phyloP scores from a whole-genome alignment of 2,113 vertebrate species.

The Callionymus lyra region DNA sequence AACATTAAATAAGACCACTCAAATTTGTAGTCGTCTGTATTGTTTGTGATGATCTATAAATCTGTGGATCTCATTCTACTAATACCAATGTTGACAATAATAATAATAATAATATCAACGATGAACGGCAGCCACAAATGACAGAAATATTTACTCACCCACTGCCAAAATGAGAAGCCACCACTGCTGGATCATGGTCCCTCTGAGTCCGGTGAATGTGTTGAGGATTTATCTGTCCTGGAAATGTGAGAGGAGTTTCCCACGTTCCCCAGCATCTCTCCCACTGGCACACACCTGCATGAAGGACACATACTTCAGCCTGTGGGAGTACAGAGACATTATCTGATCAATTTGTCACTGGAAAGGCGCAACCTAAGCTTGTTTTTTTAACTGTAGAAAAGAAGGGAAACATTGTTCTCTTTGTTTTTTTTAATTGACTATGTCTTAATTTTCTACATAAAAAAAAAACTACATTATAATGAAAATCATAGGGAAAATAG shows the following conservation, averaged over 20 bases:
- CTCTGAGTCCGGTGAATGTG: background rate
- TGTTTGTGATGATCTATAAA: background rate
- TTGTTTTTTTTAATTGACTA: no score
- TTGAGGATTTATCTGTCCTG: conserved; percentile 26
- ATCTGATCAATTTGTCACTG: no score
- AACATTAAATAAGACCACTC: no score
- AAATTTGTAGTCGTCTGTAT: no score
- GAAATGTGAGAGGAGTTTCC: conserved; percentile 46
- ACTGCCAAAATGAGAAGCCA: conserved; percentile 12
- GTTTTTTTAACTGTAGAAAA: no score
- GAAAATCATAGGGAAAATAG: no score
- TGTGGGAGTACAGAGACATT: conserved; percentile 12
- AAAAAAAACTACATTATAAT: no score
- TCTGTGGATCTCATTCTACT: background rate
- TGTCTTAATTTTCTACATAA: no score
- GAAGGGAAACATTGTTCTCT: no score
- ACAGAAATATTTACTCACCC: conserved; percentile 30
- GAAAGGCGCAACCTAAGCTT: no score
- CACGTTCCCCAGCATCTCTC: conserved; percentile 37
- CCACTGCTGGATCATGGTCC: conserved; percentile 12
- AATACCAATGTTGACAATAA: background rate
- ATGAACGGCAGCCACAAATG: background rate
- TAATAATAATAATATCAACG: background rate
- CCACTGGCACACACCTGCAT: conserved; percentile 51
- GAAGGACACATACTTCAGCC: background rate